Evolutionary conservation across 2,113 vertebrate species (phyloP), one percentile per base, ranked within the genome.

Genomic region (Saimiri boliviensis): DNA sequence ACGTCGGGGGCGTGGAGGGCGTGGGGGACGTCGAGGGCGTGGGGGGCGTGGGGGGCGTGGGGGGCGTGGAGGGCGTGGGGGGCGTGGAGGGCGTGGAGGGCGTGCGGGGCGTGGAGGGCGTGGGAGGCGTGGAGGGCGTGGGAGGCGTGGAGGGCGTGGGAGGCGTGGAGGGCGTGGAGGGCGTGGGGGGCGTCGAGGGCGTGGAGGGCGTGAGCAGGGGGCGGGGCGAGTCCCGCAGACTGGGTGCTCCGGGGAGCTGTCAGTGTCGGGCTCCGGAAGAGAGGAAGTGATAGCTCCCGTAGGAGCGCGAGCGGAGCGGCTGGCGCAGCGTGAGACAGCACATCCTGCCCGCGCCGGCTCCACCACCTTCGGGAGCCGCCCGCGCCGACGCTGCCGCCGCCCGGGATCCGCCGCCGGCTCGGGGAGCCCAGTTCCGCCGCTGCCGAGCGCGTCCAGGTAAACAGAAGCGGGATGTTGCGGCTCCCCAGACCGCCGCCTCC

Each of bases 321-420:
- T 79, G 96, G 98, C 98, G 97, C 98, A 98, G 97, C 98, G 98
- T 98, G 98, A 99, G 98, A 98, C 98, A 98, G 98, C 98, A 98
- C 96, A 98, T 99, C 98, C 98, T 97, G 97, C 93, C 76, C 82
- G 84, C 86, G n/a, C 93, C 79, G 49, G 42, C 90, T 45, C 94
- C 45, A 79, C 97, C 84, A 81, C 96, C 95, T 95, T 19, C 81
- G 32, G 83, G 91, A 45, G 45, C 9, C 63, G 70, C 45, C 52
- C 30, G 12, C 60, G 27, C 12, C 60, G 32, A 63, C 60, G 27
- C 60, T 63, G 27, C 71, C 81, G 5, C 40, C 77, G 85, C 27
- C 86, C 42, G 23, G 71, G 76, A 27, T 91, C 88, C n/a, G 68
- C 76, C 77, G n/a, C 96, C 42, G n/a, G 63, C 54, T 1, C 35